Conservation (phyloP, 2,888 invertebrate species). For the Campoplex nolae region DNA sequence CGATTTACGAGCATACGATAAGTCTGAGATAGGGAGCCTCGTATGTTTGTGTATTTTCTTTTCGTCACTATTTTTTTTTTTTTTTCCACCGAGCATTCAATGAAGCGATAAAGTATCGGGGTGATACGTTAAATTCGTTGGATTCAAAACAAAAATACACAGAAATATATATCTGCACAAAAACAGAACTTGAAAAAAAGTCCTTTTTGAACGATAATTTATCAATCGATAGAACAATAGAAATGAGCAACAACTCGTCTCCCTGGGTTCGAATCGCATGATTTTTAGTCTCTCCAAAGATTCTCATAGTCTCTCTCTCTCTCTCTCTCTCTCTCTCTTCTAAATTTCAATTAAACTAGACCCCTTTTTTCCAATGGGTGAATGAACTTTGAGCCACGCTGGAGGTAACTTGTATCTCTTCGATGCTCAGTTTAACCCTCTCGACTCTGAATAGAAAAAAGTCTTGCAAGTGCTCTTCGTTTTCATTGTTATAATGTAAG, state of each 20-base stretch:
- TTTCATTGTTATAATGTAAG: background rate
- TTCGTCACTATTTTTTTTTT: too few species aligned
- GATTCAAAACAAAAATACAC: background rate
- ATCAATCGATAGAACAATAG: too few species aligned
- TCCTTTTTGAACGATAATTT: background rate
- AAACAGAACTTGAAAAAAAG: background rate
- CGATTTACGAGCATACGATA: background rate
- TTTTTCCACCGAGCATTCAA: too few species aligned
- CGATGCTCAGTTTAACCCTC: background rate
- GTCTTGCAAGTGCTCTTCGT: constrained; percentile 8
- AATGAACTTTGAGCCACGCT: constrained; percentile 5
- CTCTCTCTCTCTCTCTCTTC: background rate
- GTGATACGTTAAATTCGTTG: background rate
- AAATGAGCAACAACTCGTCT: background rate
- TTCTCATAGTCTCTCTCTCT: too few species aligned
- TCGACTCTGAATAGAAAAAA: constrained; percentile 7
- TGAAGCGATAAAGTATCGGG: background rate
- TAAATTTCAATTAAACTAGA: background rate
- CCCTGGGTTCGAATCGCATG: background rate
- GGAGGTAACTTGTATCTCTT: background rate
- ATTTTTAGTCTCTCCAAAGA: background rate
- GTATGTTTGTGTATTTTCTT: background rate
- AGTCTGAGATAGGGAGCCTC: background rate
- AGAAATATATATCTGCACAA: background rate
- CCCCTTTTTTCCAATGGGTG: background rate